Base-by-base conservation (phyloP, 2,888 invertebrate genomes). In the Erebia aethiops region DNA sequence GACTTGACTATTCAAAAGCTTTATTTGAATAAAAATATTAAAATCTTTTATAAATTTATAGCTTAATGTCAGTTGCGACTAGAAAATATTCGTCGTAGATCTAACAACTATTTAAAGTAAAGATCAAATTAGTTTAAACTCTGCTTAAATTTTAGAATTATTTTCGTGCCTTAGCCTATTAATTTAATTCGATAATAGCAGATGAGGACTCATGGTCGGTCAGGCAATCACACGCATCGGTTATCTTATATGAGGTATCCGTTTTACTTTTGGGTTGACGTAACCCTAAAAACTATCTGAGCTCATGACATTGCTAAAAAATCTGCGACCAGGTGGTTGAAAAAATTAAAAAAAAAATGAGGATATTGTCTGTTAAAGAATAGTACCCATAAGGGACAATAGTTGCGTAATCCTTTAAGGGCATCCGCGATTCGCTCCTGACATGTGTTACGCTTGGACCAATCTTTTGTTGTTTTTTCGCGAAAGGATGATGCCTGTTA, bases 371-470 rank as follows among this genome's bases (percentile, higher is more conserved):
- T 68, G 66, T 41, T 66, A 57, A 54, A 56, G 21, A 18, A 66
- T 57, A 21, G 56, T 56, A 66, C 56, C 65, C 54, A 14, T 69
- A 67, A 26, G 70, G 81, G 80, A 84, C 81, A 81, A 83, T 79
- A 76, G 76, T 76, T 67, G 66, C 69, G 79, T 84, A 84, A 85
- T 84, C 84, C 84, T 83, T 83, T 84, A 77, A 68, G 80, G 79
- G 74, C 77, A 79, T 78, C 80, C 79, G 74, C 77, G 80, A 83
- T 83, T 82, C 79, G 80, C 76, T 71, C 77, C 80, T 86, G 86
- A 87, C 89, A 88, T 90, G 85, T 88, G 88, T 88, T 87, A 86
- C 85, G 85, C 86, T 82, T 87, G 84, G 87, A 77, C 83, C 81
- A 79, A 72, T 77, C 81, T 14, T 57, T 57, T 77, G 83, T 90